These are phyloP conservation scores for Buteo buteo DNA, from an alignment of 2,113 vertebrate genomes.

Conservation along the genomic window DNA sequence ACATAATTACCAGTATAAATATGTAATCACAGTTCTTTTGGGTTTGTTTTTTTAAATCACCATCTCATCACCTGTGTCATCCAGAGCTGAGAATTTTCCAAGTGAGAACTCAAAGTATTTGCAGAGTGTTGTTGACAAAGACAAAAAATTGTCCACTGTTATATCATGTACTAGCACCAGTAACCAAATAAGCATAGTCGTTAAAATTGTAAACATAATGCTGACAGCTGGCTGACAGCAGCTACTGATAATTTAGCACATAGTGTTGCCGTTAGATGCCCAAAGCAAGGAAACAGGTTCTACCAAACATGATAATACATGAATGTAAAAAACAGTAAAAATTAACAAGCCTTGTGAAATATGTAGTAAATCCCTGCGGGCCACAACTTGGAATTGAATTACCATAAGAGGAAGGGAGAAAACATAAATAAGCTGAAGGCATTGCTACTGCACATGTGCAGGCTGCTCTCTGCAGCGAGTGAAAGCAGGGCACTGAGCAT, in stretches of 20 bases:
- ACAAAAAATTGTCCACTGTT: not conserved
- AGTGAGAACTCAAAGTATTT: not conserved
- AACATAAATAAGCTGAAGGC: not conserved
- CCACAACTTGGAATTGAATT: not conserved
- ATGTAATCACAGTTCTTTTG: not conserved
- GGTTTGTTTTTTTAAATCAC: not conserved
- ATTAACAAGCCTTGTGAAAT: not conserved
- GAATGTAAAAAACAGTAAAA: not conserved
- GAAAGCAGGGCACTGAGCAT: rapidly evolving
- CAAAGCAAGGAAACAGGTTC: not conserved
- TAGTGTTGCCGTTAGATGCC: not conserved
- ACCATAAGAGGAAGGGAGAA: not conserved
- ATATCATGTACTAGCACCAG: not conserved
- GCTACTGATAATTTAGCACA: not conserved
- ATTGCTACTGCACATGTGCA: not conserved
- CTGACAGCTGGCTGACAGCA: not conserved
- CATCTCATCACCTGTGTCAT: not conserved
- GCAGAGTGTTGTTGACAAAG: not conserved
- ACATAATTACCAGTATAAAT: not conserved
- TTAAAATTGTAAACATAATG: not conserved
- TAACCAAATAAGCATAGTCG: not conserved
- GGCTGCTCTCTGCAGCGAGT: rapidly evolving
- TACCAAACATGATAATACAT: not conserved
- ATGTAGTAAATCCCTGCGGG: not conserved
- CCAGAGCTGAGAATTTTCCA: not conserved